Evolutionary conservation across 2,113 vertebrate genomes (phyloP).

Genomic region (Ia io): DNA sequence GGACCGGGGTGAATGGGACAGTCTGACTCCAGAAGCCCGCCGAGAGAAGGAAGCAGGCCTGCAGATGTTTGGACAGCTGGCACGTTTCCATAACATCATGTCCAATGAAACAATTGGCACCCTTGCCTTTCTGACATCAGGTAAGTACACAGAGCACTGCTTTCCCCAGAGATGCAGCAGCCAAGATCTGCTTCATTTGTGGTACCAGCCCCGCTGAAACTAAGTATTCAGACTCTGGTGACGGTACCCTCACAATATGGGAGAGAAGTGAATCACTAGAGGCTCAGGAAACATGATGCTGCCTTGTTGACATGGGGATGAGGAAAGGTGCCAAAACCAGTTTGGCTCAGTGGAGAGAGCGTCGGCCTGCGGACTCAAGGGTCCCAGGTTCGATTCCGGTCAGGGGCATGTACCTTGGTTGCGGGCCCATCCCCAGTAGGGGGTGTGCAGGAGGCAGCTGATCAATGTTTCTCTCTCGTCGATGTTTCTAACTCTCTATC

Average conservation of each 20-base stretch:
- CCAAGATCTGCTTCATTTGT: background rate
- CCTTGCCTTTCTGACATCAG: constrained; percentile 96
- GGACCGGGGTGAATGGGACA: constrained; percentile 95
- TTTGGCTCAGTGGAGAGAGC: no score
- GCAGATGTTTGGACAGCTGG: constrained; percentile 98
- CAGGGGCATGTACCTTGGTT: no score
- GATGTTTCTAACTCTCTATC: no score
- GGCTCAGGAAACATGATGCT: background rate
- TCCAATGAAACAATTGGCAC: constrained; percentile 99
- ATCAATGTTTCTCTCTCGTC: no score
- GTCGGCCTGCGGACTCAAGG: no score
- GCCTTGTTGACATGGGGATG: background rate
- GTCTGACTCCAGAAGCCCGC: constrained; percentile 89
- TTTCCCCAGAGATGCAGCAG: background rate
- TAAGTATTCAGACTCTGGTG: background rate
- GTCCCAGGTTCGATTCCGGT: no score
- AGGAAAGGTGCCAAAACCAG: no score
- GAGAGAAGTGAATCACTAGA: background rate
- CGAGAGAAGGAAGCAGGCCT: constrained; percentile 96
- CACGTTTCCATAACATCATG: constrained; percentile 99
- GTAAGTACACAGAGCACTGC: constrained; percentile 77
- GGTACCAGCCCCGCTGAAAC: background rate
- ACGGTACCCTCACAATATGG: background rate
- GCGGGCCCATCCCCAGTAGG: no score
- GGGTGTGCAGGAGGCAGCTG: no score